A percentile compares a stretch with the other conserved stretches of the same genome.
These are phyloP conservation scores for Pedetes capensis DNA, from an alignment of 2,113 vertebrate genomes.

Conservation along the genomic window DNA sequence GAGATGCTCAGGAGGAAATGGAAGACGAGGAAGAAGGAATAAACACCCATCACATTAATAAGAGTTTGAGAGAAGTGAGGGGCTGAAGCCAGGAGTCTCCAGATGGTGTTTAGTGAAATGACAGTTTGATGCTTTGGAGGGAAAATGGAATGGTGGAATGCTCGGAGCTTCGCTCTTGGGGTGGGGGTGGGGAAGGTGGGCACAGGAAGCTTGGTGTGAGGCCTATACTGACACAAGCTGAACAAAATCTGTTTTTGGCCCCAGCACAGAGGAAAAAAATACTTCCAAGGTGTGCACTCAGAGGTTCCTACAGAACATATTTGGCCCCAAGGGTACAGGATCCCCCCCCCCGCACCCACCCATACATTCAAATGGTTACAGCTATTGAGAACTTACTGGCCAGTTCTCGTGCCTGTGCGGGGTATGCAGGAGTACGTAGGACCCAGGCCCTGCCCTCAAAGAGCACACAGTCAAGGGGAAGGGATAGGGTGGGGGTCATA, in stretches of 20 bases:
- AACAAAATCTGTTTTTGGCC: neutral
- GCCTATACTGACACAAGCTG: neutral
- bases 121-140: conserved; percentile 70
- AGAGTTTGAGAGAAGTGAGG: conserved; percentile 67
- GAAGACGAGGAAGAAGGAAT: conserved; percentile 70
- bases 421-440: neutral
- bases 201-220: neutral
- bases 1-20: conserved; percentile 72
- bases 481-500: neutral
- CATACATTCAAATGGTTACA: neutral
- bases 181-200: neutral
- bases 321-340: neutral
- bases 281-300: neutral
- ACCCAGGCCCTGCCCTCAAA: neutral
- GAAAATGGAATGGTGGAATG: conserved; percentile 56
- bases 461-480: neutral
- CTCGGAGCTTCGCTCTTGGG: conserved; percentile 24
- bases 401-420: neutral
- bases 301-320: neutral
- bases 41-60: conserved; percentile 72
- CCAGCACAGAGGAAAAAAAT: neutral
- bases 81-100: conserved; percentile 73
- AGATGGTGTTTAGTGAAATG: conserved; percentile 76
- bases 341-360: no score
- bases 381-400: neutral